phyloP scores from a whole-genome alignment of 2,888 invertebrate species.

The Ischnus inquisitorius region DNA sequence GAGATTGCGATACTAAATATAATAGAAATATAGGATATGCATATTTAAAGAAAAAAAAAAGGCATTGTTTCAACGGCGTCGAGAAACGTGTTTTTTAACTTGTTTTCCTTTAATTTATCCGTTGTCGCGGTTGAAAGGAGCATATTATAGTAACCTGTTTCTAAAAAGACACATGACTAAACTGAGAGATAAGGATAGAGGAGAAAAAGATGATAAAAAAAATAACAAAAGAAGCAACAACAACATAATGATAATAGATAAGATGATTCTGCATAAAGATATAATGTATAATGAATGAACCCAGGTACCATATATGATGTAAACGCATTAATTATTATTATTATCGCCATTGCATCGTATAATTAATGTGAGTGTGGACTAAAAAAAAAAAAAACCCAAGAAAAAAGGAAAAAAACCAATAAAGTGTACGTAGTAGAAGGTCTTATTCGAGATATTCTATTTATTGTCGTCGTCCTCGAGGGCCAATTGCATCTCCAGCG shows the following conservation, averaged over 20 bases:
- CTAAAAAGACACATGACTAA: slow-evolving; percentile 50
- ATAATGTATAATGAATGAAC: slow-evolving; percentile 59
- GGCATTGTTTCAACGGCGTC: not conserved
- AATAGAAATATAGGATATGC: slow-evolving; percentile 11
- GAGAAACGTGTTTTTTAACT: slow-evolving; percentile 3
- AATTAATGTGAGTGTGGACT: slow-evolving; percentile 79
- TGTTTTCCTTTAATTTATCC: not conserved
- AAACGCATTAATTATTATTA: slow-evolving; percentile 71
- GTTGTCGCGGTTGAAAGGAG: slow-evolving; percentile 13
- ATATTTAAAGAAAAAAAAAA: slow-evolving; percentile 11
- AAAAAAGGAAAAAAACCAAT: slow-evolving; percentile 67
- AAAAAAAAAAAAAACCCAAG: slow-evolving; percentile 49
- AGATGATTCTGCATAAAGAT: slow-evolving; percentile 58
- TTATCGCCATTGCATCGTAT: slow-evolving; percentile 70
- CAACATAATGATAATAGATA: slow-evolving; percentile 50
- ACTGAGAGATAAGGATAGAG: slow-evolving; percentile 9
- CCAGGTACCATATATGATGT: slow-evolving; percentile 59
- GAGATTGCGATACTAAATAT: slow-evolving; percentile 32
- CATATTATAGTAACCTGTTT: slow-evolving; percentile 47
- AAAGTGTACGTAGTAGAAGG: slow-evolving; percentile 77
- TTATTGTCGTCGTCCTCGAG: slow-evolving; percentile 64
- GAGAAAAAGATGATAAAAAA: slow-evolving; percentile 32
- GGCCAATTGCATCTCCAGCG: slow-evolving; percentile 75
- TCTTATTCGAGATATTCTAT: slow-evolving; percentile 60
- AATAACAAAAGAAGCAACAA: slow-evolving; percentile 10